A percentile compares a stretch with the other conserved stretches of the same genome.
Evolutionary conservation across 2,888 invertebrate species (phyloP).

Genomic region (Onchidella celtica): DNA sequence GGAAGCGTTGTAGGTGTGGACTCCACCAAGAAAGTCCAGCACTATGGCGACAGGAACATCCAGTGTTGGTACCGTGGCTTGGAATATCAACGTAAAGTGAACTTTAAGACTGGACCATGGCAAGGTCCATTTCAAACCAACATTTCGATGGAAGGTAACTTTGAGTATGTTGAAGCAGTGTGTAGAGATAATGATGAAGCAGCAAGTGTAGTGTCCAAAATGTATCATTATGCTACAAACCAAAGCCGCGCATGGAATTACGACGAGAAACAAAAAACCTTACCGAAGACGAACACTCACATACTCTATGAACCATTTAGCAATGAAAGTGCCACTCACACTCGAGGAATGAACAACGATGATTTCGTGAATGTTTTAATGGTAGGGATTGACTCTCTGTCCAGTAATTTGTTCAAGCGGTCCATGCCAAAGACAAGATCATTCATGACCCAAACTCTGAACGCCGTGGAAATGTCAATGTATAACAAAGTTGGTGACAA

Average conservation of each 20-base stretch:
- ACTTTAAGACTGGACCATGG: not conserved
- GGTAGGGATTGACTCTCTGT: slow-evolving; percentile 91
- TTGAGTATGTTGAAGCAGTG: slow-evolving; percentile 59
- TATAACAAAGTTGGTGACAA: slow-evolving; percentile 97
- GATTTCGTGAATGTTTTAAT: slow-evolving; percentile 85
- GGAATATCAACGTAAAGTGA: not conserved
- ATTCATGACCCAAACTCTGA: slow-evolving; percentile 84
- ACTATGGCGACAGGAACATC: not conserved
- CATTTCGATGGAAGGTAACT: slow-evolving; percentile 43
- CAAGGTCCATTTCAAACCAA: not conserved
- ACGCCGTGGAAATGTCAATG: slow-evolving; percentile 90
- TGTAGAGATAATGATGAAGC: slow-evolving; percentile 52
- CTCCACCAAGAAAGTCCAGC: not conserved
- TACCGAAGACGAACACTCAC: too few species aligned
- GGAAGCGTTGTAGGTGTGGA: slow-evolving; percentile 8
- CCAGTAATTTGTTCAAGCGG: slow-evolving; percentile 90
- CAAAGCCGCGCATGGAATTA: too few species aligned
- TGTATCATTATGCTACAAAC: slow-evolving; percentile 63
- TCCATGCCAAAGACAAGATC: slow-evolving; percentile 87
- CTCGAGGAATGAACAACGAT: not conserved
- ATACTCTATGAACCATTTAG: too few species aligned
- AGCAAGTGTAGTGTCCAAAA: slow-evolving; percentile 55
- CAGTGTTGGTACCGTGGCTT: not conserved
- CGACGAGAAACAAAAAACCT: too few species aligned
- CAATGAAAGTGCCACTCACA: too few species aligned